Conservation (phyloP, 2,888 invertebrate genomes). For the Mystacides longicornis region DNA sequence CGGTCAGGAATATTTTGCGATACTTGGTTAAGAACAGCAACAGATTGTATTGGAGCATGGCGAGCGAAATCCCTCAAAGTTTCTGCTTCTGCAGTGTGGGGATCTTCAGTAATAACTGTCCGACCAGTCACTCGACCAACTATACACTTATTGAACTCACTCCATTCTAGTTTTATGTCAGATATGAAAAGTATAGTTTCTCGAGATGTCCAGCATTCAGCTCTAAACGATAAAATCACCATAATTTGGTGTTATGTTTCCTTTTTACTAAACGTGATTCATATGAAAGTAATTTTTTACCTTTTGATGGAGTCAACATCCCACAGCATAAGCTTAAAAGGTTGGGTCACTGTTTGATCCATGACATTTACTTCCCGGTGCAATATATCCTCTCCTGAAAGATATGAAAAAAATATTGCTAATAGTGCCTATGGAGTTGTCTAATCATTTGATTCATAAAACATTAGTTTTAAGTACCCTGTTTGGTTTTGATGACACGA, state of each 20-base stretch:
- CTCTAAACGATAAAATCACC: too few relatives aligned
- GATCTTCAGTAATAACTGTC: slow-evolving; percentile 68
- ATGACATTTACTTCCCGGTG: slow-evolving; percentile 61
- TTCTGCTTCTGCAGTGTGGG: slow-evolving; percentile 55
- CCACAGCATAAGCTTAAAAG: slow-evolving; percentile 57
- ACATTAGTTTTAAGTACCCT: slow-evolving; percentile 34
- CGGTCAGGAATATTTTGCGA: slow-evolving; percentile 35
- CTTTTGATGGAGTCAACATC: slow-evolving; percentile 62
- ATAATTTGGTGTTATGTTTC: too few relatives aligned
- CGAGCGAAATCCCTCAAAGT: slow-evolving; percentile 47
- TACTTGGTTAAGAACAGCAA: slow-evolving; percentile 32
- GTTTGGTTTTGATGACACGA: slow-evolving; percentile 54
- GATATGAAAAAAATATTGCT: slow-evolving; percentile 6
- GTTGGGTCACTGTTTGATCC: slow-evolving; percentile 55
- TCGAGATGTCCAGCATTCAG: slow-evolving; percentile 59
- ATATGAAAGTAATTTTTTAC: slow-evolving; percentile 30
- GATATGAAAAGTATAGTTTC: slow-evolving; percentile 65
- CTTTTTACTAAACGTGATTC: not conserved
- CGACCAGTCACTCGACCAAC: slow-evolving; percentile 44
- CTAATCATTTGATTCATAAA: not conserved
- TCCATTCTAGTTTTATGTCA: slow-evolving; percentile 58
- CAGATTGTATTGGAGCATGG: slow-evolving; percentile 34
- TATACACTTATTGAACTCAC: slow-evolving; percentile 44
- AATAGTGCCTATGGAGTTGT: not conserved
- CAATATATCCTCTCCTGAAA: slow-evolving; percentile 42